A percentile compares a stretch with the other conserved stretches of the same genome.
Conservation (phyloP, 2,797 vertebrate species). For the Poeciliopsis presidionis region DNA sequence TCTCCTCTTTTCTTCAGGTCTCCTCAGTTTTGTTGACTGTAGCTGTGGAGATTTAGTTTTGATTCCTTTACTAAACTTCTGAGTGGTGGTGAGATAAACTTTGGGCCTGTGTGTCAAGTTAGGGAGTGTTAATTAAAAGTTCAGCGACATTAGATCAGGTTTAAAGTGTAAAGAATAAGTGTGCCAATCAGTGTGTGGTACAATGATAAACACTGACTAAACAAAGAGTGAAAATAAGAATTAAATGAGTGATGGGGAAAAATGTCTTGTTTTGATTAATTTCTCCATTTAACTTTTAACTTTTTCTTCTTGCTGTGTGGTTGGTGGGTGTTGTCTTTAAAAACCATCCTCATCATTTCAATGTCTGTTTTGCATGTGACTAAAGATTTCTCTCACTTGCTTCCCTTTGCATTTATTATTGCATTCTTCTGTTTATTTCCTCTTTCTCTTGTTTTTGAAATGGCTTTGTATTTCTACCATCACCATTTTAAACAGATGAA, state of each 20-base stretch:
- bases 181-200: background rate
- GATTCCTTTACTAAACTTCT: background rate
- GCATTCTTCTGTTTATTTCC: background rate
- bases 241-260: background rate
- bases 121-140: background rate
- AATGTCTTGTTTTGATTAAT: background rate
- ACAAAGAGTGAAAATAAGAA: background rate
- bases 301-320: conserved; percentile 2
- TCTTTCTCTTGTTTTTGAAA: conserved; percentile 1
- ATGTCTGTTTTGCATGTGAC: background rate
- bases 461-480: background rate
- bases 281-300: background rate
- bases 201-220: background rate
- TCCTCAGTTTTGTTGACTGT: background rate
- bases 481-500: conserved; percentile 8
- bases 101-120: background rate
- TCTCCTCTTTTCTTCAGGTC: background rate
- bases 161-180: background rate
- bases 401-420: background rate
- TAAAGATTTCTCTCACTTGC: rapidly evolving
- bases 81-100: background rate
- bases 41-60: background rate
- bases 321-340: background rate
- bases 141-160: background rate
- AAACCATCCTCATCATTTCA: background rate